Evolutionary conservation across 1,140 invertebrate genomes (phyloP).

Genomic region (Ptiloglossa arizonensis): DNA sequence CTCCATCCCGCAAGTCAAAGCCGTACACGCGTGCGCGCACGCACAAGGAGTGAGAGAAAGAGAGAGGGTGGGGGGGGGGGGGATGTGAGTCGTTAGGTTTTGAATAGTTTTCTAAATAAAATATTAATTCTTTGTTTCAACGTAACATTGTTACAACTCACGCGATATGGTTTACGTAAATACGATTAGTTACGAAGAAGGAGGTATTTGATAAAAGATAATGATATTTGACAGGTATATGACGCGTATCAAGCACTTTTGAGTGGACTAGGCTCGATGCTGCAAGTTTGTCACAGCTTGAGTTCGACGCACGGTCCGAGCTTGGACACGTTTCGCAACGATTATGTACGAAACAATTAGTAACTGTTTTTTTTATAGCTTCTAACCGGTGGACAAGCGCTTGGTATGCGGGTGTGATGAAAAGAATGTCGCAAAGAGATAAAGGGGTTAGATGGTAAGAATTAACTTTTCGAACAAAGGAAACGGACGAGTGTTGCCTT

Average conservation of each 20-base stretch:
- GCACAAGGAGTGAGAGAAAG: no score
- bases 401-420: conserved; percentile 75
- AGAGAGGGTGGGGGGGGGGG: no score
- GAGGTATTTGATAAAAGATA: conserved; percentile 3
- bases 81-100: neutral
- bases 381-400: conserved; percentile 60
- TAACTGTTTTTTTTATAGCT: conserved; percentile 61
- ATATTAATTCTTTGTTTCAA: no score
- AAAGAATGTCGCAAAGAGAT: neutral
- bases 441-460: conserved; percentile 29
- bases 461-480: conserved; percentile 10
- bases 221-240: conserved; percentile 84
- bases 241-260: conserved; percentile 87
- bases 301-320: conserved; percentile 67
- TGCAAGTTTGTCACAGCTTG: conserved; percentile 86
- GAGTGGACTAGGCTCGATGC: conserved; percentile 86
- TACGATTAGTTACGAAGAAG: neutral
- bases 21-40: no score
- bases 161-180: neutral
- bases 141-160: conserved; percentile 14
- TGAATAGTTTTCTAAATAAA: no score
- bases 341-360: conserved; percentile 78
- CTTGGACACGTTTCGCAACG: conserved; percentile 72
- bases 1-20: no score
- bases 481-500: neutral